Evolutionary conservation across 2,888 invertebrate genomes (phyloP).

Genomic region (Oegoconia quadripuncta): DNA sequence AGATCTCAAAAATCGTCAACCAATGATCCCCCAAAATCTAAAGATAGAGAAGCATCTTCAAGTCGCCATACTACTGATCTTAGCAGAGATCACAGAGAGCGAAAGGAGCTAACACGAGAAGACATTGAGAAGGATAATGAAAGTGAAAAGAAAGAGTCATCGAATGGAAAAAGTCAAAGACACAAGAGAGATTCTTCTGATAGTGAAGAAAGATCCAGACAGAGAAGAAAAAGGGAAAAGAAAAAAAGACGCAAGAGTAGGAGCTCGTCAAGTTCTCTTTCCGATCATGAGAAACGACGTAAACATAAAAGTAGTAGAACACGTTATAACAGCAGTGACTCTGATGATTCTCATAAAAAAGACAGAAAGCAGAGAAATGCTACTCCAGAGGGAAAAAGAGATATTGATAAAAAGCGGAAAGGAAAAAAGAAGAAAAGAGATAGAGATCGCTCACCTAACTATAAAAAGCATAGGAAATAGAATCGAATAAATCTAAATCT

Average conservation of each 20-base stretch:
- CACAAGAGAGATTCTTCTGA: conserved; percentile 15
- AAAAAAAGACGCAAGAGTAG: conserved; percentile 42
- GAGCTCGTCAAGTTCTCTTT: conserved; percentile 44
- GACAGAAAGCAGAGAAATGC: conserved; percentile 52
- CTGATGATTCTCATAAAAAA: conserved; percentile 31
- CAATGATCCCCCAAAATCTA: conserved; percentile 28
- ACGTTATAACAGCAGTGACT: conserved; percentile 38
- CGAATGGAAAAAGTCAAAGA: conserved; percentile 34
- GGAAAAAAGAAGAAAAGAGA: conserved; percentile 77
- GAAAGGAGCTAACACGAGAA: conserved; percentile 11
- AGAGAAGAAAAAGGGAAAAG: conserved; percentile 34
- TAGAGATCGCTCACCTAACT: conserved; percentile 72
- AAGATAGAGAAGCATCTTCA: conserved; percentile 38
- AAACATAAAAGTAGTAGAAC: conserved; percentile 32
- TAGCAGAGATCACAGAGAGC: conserved; percentile 22
- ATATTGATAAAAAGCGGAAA: conserved; percentile 78
- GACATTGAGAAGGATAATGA: conserved; percentile 19
- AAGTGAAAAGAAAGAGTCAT: conserved; percentile 31
- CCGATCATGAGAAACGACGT: conserved; percentile 38
- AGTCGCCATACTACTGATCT: conserved; percentile 34
- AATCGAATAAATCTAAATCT: too few species aligned
- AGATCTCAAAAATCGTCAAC: conserved; percentile 22
- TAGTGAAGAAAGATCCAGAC: conserved; percentile 29
- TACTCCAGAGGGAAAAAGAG: conserved; percentile 60
- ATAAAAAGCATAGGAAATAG: conserved; percentile 71